Evolutionary conservation across 2,888 invertebrate species (phyloP), one percentile per base, ranked within the genome.

Genomic region (Itoplectis maculator): DNA sequence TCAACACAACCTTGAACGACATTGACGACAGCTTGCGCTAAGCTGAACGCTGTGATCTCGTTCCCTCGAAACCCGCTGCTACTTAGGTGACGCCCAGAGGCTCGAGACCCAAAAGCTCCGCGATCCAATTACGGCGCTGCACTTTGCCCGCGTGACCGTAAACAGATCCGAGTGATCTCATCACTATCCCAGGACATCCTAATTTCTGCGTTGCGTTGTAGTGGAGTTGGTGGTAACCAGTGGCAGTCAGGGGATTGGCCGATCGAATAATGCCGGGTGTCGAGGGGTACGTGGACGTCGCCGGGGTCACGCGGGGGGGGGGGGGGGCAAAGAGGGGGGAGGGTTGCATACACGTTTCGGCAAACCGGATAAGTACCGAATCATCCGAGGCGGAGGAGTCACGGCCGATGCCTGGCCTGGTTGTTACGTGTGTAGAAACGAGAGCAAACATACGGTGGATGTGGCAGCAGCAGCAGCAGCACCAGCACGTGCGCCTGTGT

Each of bases 331-430:
- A n/a, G n/a, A n/a, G n/a, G n/a, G n/a, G n/a, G n/a, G n/a, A n/a
- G n/a, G n/a, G n/a, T n/a, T n/a, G n/a, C 23, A 45, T 35, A 9
- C 59, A 8, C 29, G 29, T 29, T 5, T 5, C n/a, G 7, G 45
- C 70, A 72, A 72, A 59, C 45, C 45, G 45, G 70, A 72, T 59
- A 59, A 72, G 70, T 72, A 59, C 70, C 70, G 59, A 72, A 29
- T 72, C 56, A 72, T 72, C n/a, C 29, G 42, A 45, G 37, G 42
- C 59, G 0, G 54, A 54, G 20, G 66, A 73, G 51, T 47, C 56
- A 79, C 51, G 8, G 37, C 18, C 8, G 18, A 3, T 5, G n/a
- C n/a, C 47, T 37, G 9, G 7, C n/a, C n/a, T n/a, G n/a, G 61
- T 40, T 61, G 9, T 37, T 0, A 5, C 6, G 23, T 13, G 23